Evolutionary conservation across 2,888 invertebrate species (phyloP), one percentile per base, ranked within the genome.

Genomic region (Rosalia funebris): DNA sequence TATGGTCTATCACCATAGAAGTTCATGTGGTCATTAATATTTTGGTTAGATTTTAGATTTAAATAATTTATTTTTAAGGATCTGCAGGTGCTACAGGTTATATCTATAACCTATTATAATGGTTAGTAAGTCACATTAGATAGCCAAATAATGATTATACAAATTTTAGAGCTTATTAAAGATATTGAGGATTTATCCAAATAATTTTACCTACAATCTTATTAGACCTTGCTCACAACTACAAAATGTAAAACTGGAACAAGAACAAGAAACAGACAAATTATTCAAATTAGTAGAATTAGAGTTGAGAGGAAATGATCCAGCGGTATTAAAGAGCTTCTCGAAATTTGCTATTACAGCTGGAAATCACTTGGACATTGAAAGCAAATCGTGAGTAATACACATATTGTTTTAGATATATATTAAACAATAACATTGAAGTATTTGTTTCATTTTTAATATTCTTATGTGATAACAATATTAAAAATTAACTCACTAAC

Each of bases 231-330:
- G 37, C n/a, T 52, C 59, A 9, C 32, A 39, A 17, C 12, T 41
- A 16, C 56, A 37, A 45, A 46, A 14, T 55, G 14, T 41, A 11
- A 16, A 32, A 36, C 32, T n/a, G 10, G 14, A 15, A 36, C 19
- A 46, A 10, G 60, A 60, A 48, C 31, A 7, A 15, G 86, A 87
- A 77, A 77, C 84, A 4, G 95, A 95, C 75, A 92, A 91, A 79
- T 83, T 98, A 34, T 96, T 88, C 75, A 92, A 91, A 81, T 86
- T 87, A 71, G 83, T 98, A 5, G 92, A 93, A 79, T 77, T 98
- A 59, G 96, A 98, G 83, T 85, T 96, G 71, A 87, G 91, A 76
- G 92, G 95, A 11, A 89, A 95, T 75, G 97, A 98, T 79, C 88
- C 88, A 1, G 92, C 91, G 0, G 95, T 98, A 0, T 81, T 98